Base-by-base conservation (phyloP, 2,888 invertebrate genomes). In the Villa cingulata region DNA sequence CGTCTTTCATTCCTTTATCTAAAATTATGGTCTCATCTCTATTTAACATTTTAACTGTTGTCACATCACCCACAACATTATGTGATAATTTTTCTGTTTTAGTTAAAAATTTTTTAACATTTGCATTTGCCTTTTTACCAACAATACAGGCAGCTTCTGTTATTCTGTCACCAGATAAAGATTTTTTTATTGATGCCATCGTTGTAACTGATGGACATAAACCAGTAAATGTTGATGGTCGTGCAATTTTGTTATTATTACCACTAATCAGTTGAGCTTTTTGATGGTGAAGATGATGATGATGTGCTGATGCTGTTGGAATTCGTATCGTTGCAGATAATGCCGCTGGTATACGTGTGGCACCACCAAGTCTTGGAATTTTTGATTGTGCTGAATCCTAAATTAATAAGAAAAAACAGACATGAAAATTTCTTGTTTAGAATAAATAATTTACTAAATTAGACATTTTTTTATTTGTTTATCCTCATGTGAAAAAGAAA, bases 371-470 rank as follows among this genome's bases (percentile, higher is more conserved):
- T 38, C 65, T 61, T 42, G 66, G 66, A 52, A 69, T 64, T 47
- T 64, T 62, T 1, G 68, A 60, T 37, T 61, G 58, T 36, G 61
- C 53, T 43, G 65, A 56, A 57, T 68, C 68, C 68, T 68, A 55
- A 9, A 60, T 62, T 4, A 17, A 23, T 18, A 42, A 29, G 17
- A n/a, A 27, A n/a, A 41, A 23, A 27, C 23, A n/a, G n/a, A n/a
- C n/a, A n/a, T n/a, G n/a, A n/a, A n/a, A n/a, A n/a, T n/a, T n/a
- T n/a, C n/a, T n/a, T n/a, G n/a, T n/a, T n/a, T n/a, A n/a, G n/a
- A n/a, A n/a, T n/a, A n/a, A n/a, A n/a, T n/a, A n/a, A n/a, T n/a
- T n/a, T n/a, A n/a, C n/a, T n/a, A n/a, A n/a, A n/a, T n/a, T n/a
- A n/a, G n/a, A n/a, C n/a, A n/a, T n/a, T n/a, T n/a, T n/a, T n/a